Conservation (phyloP, 2,113 vertebrate species). For the Plestiodon gilberti region DNA sequence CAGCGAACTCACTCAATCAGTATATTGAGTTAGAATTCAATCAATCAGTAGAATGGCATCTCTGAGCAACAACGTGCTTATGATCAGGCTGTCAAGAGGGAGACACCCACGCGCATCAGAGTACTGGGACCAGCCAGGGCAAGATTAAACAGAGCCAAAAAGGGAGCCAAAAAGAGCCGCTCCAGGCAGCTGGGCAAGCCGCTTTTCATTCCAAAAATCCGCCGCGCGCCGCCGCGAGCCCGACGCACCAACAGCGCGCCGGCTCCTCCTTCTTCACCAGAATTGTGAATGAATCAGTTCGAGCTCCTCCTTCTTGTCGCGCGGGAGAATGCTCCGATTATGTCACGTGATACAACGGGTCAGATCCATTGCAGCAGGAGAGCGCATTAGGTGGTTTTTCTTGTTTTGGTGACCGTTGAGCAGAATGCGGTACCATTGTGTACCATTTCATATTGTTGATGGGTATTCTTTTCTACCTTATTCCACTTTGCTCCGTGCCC, state of each 20-base stretch:
- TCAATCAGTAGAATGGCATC: too few relatives aligned
- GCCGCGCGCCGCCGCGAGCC: neutral
- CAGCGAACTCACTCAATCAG: too few relatives aligned
- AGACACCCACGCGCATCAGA: neutral
- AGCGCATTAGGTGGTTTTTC: too few relatives aligned
- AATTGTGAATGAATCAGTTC: neutral
- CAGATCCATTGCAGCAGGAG: too few relatives aligned
- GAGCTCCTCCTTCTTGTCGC: neutral
- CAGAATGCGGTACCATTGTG: too few relatives aligned
- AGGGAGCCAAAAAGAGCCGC: neutral
- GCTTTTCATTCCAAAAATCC: neutral
- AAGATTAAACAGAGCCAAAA: neutral
- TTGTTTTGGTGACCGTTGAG: too few relatives aligned
- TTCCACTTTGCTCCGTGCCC: too few relatives aligned
- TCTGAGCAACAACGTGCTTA: neutral
- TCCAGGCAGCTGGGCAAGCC: rapidly evolving
- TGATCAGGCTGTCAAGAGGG: neutral
- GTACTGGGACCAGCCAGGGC: neutral
- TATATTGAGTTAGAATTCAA: too few relatives aligned
- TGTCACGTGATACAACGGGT: too few relatives aligned
- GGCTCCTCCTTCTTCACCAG: neutral
- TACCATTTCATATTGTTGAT: too few relatives aligned
- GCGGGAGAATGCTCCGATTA: neutral
- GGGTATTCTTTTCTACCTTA: too few relatives aligned
- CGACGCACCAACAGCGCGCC: neutral